Conservation (phyloP, 2,113 vertebrate genomes). For the Mesembrinibis cayennensis region DNA sequence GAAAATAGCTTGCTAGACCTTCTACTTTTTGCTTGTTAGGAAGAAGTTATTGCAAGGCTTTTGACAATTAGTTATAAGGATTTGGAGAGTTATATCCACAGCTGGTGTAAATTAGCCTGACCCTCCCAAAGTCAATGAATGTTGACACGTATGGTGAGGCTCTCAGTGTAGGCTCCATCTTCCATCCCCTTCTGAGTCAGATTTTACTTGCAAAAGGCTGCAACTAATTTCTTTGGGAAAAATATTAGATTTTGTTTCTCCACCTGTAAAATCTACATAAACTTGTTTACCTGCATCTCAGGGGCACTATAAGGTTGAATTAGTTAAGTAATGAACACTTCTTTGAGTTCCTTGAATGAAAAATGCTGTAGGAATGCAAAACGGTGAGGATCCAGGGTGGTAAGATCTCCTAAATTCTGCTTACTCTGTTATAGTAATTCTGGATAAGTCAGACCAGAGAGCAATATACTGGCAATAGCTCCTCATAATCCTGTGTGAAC, state of each 20-base stretch:
- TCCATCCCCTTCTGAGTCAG: neutral
- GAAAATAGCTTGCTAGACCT: neutral
- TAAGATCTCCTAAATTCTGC: neutral
- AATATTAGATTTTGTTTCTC: slow-evolving; percentile 1
- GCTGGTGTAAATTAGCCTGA: neutral
- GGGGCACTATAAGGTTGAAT: neutral
- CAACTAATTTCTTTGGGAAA: neutral
- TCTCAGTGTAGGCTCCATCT: neutral
- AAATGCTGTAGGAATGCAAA: slow-evolving; percentile 18
- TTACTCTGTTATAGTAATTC: neutral
- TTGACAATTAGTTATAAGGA: neutral
- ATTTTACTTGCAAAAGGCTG: neutral
- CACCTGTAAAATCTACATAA: neutral
- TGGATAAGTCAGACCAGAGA: neutral
- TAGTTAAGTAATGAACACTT: neutral
- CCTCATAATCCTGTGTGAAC: neutral
- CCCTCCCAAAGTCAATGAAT: neutral
- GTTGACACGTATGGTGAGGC: neutral
- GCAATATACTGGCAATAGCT: neutral
- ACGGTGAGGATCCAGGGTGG: neutral
- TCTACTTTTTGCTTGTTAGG: neutral
- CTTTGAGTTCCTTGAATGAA: neutral
- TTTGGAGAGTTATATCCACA: neutral
- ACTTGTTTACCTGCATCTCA: neutral
- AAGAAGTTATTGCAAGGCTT: neutral